Evolutionary conservation across 2,797 vertebrate genomes (phyloP).

Genomic region (Acanthurus tractus): DNA sequence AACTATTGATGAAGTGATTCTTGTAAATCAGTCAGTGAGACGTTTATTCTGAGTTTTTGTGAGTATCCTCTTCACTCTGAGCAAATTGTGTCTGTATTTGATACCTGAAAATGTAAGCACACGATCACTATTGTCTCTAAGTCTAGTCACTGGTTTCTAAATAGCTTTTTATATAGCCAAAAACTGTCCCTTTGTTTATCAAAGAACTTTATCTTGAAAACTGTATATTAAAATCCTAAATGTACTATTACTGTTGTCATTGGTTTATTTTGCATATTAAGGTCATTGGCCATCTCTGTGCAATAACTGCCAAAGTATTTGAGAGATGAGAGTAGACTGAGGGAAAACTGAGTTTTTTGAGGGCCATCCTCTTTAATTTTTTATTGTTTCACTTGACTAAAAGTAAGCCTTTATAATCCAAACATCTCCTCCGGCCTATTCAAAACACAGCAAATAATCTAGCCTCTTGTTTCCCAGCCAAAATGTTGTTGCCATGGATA

Average conservation of each 20-base stretch:
- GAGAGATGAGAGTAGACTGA: not conserved
- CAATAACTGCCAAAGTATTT: not conserved
- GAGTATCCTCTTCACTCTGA: conserved; percentile 78
- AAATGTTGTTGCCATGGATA: conserved; percentile 47
- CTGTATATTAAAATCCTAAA: conserved; percentile 83
- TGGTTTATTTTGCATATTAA: conserved; percentile 31
- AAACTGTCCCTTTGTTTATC: conserved; percentile 84
- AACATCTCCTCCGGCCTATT: conserved; percentile 7
- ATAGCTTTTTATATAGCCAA: conserved; percentile 87
- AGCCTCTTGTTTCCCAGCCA: conserved; percentile 10
- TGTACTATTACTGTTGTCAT: conserved; percentile 55
- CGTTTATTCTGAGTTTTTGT: conserved; percentile 80
- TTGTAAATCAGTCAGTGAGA: conserved; percentile 83
- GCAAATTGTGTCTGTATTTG: conserved; percentile 81
- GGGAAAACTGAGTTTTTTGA: not conserved
- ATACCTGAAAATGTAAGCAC: conserved; percentile 82
- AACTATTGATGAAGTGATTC: conserved; percentile 84
- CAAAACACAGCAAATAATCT: conserved; percentile 20
- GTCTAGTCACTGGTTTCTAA: conserved; percentile 86
- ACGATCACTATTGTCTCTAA: conserved; percentile 78
- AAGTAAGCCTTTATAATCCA: conserved; percentile 7
- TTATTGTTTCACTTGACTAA: not conserved
- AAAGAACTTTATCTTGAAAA: conserved; percentile 83
- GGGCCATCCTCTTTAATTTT: conserved; percentile 20
- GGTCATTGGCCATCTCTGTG: not conserved